Evolutionary conservation across 2,888 invertebrate species (phyloP), one percentile per base, ranked within the genome.

Genomic region (Melieria picta): DNA sequence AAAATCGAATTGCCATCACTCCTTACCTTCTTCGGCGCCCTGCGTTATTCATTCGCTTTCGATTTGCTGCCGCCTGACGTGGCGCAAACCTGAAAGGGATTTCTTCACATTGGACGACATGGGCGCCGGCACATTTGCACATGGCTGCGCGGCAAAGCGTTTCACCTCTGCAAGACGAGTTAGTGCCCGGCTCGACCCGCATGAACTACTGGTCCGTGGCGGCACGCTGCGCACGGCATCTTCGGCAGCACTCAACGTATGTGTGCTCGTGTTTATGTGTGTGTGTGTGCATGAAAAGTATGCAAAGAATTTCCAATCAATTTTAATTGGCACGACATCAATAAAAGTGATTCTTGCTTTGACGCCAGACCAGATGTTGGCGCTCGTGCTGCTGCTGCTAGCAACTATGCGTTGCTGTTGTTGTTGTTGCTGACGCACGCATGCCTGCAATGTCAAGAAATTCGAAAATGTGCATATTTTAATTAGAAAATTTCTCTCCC

Each of bases 291-390:
- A 75, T 74, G 72, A 69, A 78, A 79, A 82, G 80, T 81, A 84
- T 84, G 80, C 79, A 74, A 80, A 81, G 83, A 84, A 84, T 84
- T 82, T 84, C 80, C 84, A 84, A 84, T 84, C 83, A 84, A 84
- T 84, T 84, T 84, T 83, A 84, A 84, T 84, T 84, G 84, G 84
- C 83, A 83, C 80, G 81, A 81, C 84, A 84, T 83, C 83, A 84
- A 83, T 81, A 83, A 79, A 78, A 73, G 74, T 74, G 77, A 77
- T 76, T 74, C 64, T 65, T 65, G 60, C 64, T 64, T 48, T 69
- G 65, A 58, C 30, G 52, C 66, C 71, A 65, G 72, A 70, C 70
- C 72, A 71, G 72, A 72, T 73, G 72, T 11, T 50, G 45, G 13
- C 46, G 60, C 13, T 48, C 52, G 43, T 57, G 60, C 50, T 61